Percentiles rank a stretch among this genome's conserved stretches.
Evolutionary conservation across 2,888 invertebrate species (phyloP).

Genomic region (Drosophila cracens): DNA sequence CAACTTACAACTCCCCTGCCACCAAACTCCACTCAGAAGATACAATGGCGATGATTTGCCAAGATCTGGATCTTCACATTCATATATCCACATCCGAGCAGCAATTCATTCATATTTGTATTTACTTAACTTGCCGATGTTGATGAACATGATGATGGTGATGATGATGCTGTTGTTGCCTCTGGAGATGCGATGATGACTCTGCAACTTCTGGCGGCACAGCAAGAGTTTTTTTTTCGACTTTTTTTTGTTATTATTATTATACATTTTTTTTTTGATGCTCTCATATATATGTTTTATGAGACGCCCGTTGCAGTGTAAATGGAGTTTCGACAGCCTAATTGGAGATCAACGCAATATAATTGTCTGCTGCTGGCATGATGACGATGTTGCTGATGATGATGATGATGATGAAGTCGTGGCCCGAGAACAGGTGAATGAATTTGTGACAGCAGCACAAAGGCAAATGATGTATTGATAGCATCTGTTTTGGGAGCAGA

Average conservation of each 20-base stretch:
- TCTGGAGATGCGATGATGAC: conserved; percentile 65
- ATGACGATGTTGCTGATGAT: conserved; percentile 27
- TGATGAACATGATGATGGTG: conserved; percentile 19
- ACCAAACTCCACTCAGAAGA: conserved; percentile 15
- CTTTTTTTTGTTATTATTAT: conserved; percentile 22
- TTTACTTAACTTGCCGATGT: conserved; percentile 72
- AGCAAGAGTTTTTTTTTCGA: conserved; percentile 46
- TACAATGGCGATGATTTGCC: conserved; percentile 72
- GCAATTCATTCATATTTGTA: conserved; percentile 78
- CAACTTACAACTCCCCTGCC: background rate
- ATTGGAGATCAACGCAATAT: conserved; percentile 79
- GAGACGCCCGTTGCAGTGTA: conserved; percentile 74
- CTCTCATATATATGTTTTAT: conserved; percentile 56
- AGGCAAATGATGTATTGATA: conserved; percentile 80
- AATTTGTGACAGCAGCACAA: conserved; percentile 75
- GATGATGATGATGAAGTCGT: conserved; percentile 68
- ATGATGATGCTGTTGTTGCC: conserved; percentile 31
- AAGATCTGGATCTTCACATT: conserved; percentile 63
- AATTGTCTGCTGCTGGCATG: conserved; percentile 63
- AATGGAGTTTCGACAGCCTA: conserved; percentile 82
- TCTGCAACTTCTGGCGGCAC: conserved; percentile 59
- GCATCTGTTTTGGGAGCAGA: conserved; percentile 75
- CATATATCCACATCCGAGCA: conserved; percentile 37
- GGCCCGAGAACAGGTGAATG: conserved; percentile 78
- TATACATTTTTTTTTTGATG: conserved; percentile 13